A percentile compares a stretch with the other conserved stretches of the same genome.
Evolutionary conservation across 1,140 invertebrate species (phyloP).

Genomic region (Nephotettix cincticeps): DNA sequence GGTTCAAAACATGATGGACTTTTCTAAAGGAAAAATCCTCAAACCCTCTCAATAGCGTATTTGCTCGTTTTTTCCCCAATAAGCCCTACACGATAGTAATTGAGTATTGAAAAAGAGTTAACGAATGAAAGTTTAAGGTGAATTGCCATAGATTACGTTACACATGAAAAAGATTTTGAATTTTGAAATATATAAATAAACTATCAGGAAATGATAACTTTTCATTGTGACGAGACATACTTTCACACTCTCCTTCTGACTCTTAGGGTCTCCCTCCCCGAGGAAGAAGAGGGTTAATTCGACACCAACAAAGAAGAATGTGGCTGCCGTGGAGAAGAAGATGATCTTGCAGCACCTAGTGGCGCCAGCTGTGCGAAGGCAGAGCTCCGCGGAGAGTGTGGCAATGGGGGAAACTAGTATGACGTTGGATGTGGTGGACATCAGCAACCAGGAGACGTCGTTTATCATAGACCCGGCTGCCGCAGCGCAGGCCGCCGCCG

Average conservation of each 20-base stretch:
- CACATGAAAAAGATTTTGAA: no score
- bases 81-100: no score
- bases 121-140: no score
- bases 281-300: slow-evolving; percentile 72
- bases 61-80: no score
- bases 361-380: slow-evolving; percentile 46
- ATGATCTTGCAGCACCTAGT: slow-evolving; percentile 73
- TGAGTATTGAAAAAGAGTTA: no score
- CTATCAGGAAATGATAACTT: not conserved
- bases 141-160: no score
- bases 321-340: slow-evolving; percentile 65
- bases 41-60: no score
- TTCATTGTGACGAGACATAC: not conserved
- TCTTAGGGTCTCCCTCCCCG: slow-evolving; percentile 67
- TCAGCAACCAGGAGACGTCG: slow-evolving; percentile 7
- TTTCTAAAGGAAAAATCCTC: no score
- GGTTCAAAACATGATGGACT: no score
- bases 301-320: slow-evolving; percentile 65
- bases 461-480: slow-evolving; percentile 8
- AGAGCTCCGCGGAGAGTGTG: slow-evolving; percentile 9
- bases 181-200: not conserved
- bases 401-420: not conserved
- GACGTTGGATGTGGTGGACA: not conserved
- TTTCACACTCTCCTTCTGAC: no score
- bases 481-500: not conserved